A percentile compares a stretch with the other conserved stretches of the same genome.
Conservation (phyloP, 2,113 vertebrate genomes). For the Aviceda subcristata region DNA sequence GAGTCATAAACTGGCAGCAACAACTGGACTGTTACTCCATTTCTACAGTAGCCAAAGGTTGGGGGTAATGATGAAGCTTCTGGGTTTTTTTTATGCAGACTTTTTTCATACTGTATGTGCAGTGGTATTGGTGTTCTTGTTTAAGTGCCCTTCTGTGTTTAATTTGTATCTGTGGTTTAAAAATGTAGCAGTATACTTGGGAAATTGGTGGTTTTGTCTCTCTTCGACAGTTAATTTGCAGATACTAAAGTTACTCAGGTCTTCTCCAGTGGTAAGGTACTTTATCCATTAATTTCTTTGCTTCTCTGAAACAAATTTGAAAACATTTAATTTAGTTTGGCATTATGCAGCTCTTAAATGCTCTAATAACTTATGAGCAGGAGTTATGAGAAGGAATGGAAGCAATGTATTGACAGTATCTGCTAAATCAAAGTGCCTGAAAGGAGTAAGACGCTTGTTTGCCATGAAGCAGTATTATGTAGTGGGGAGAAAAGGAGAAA, state of each 20-base stretch:
- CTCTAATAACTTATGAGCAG: not conserved
- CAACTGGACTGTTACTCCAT: not conserved
- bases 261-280: not conserved
- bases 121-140: not conserved
- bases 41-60: not conserved
- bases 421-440: not conserved
- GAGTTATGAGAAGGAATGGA: not conserved
- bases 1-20: not conserved
- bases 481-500: not conserved
- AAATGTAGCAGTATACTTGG: not conserved
- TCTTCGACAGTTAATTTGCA: not conserved
- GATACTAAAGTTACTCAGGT: not conserved
- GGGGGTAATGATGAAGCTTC: not conserved
- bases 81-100: not conserved
- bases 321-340: not conserved
- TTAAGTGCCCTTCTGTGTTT: not conserved
- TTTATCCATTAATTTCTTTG: not conserved
- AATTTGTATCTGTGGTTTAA: not conserved
- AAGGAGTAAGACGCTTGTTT: not conserved
- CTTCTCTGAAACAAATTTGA: not conserved
- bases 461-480: not conserved
- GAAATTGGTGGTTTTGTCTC: not conserved
- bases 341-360: not conserved
- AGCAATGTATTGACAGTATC: not conserved
- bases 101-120: not conserved